phyloP scores from a whole-genome alignment of 2,797 vertebrate species.

The Galagoides demidoff region DNA sequence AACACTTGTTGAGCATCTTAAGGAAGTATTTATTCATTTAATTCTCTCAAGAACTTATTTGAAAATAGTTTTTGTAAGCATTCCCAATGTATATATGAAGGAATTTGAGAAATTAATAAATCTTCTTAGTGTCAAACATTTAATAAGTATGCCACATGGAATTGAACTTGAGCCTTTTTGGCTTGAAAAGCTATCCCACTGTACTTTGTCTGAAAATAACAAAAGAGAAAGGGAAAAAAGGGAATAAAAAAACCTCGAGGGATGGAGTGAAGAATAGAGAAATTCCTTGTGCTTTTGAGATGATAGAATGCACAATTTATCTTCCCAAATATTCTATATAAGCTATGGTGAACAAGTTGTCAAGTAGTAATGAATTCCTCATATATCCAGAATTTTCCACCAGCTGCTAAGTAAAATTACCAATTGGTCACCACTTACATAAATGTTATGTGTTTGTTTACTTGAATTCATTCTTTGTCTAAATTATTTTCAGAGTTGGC shows the following conservation, averaged over 20 bases:
- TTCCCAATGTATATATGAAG: background rate
- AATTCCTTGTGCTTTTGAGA: background rate
- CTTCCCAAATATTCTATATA: background rate
- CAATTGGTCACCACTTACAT: constrained; percentile 58
- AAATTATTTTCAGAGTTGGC: constrained; percentile 59
- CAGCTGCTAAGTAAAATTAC: constrained; percentile 16
- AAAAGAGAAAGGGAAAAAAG: constrained; percentile 28
- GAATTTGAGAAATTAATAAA: constrained; percentile 1
- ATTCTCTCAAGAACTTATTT: background rate
- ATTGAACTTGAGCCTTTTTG: background rate
- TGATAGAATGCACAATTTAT: background rate
- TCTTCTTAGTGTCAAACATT: background rate
- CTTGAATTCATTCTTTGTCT: constrained; percentile 48
- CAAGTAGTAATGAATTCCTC: constrained; percentile 13
- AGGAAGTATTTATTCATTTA: background rate
- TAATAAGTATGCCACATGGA: background rate
- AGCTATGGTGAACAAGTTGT: background rate
- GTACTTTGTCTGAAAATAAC: background rate
- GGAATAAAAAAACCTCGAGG: background rate
- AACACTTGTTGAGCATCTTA: background rate
- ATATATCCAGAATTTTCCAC: constrained; percentile 40
- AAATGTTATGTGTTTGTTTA: constrained; percentile 56
- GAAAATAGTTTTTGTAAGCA: background rate
- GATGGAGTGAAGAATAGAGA: background rate
- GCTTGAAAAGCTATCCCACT: background rate